phyloP scores from a whole-genome alignment of 2,797 vertebrate species.

The Acipenser oxyrinchus region DNA sequence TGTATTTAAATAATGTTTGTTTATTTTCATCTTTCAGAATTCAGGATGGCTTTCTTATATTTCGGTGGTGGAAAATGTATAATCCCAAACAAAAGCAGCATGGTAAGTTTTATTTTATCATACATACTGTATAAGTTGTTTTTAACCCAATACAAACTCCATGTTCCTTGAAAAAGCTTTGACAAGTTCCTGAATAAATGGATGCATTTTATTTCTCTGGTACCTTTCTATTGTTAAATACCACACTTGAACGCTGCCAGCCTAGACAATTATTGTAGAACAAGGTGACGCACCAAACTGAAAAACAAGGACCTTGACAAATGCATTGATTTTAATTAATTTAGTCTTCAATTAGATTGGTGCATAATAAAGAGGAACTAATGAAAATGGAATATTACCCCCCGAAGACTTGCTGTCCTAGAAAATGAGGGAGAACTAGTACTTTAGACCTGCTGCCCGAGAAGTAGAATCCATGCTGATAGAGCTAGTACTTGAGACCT shows the following conservation, averaged over 20 bases:
- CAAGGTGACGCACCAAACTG: neutral
- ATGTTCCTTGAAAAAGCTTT: too few relatives aligned
- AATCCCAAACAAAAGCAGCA: slow-evolving; percentile 97
- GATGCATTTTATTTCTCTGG: too few relatives aligned
- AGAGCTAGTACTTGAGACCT: too few relatives aligned
- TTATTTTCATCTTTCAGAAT: slow-evolving; percentile 61
- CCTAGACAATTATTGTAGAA: neutral
- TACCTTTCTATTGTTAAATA: too few relatives aligned
- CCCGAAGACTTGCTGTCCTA: neutral
- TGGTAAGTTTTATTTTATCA: slow-evolving; percentile 53
- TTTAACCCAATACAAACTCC: too few relatives aligned
- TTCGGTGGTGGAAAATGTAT: slow-evolving; percentile 99
- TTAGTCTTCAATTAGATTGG: neutral
- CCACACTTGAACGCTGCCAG: too few relatives aligned
- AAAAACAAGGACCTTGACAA: neutral
- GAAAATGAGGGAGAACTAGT: neutral
- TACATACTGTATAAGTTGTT: too few relatives aligned
- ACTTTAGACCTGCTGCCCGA: neutral
- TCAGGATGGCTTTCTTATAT: slow-evolving; percentile 97
- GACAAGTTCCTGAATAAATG: too few relatives aligned
- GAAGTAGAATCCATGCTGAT: neutral
- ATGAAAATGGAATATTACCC: slow-evolving; percentile 1
- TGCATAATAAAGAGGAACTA: neutral
- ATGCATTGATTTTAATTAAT: neutral
- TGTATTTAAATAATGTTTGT: neutral